Percentiles rank a stretch among this genome's conserved stretches.
Evolutionary conservation across 1,140 invertebrate species (phyloP).

Genomic region (Tetramorium simillimum): DNA sequence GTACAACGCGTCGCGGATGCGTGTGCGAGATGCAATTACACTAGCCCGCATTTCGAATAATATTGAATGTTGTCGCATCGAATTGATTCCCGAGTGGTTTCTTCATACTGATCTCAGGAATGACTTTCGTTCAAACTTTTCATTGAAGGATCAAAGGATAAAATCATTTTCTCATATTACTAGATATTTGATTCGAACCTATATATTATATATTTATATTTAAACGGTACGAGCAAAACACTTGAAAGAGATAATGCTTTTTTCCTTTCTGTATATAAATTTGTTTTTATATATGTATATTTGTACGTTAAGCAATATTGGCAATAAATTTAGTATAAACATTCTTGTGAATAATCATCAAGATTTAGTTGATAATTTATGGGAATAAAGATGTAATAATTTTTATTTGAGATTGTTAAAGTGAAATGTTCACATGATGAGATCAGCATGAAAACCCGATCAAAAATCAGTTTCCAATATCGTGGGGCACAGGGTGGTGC

Average conservation of each 20-base stretch:
- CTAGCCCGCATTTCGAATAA: not conserved
- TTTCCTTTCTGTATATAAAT: not conserved
- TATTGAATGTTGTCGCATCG: slow-evolving; percentile 2
- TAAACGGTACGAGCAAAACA: not conserved
- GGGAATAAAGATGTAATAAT: not conserved
- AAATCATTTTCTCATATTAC: not conserved
- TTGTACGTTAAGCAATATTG: not conserved
- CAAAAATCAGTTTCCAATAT: not conserved
- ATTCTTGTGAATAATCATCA: not conserved
- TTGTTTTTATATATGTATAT: not conserved
- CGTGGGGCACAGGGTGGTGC: not conserved
- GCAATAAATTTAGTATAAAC: not conserved
- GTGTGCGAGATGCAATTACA: slow-evolving; percentile 40
- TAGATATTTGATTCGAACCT: not conserved
- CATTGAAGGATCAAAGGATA: not conserved
- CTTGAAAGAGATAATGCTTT: not conserved
- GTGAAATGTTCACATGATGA: not conserved
- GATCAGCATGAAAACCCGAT: not conserved
- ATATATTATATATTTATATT: not conserved
- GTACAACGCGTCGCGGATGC: slow-evolving; percentile 26
- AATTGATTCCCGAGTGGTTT: slow-evolving; percentile 22
- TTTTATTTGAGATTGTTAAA: not conserved
- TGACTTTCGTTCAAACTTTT: not conserved
- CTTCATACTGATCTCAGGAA: slow-evolving; percentile 14
- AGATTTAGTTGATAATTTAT: not conserved